Base-by-base conservation (phyloP, 2,113 vertebrate species). In the Leptobrachium ailaonicum region DNA sequence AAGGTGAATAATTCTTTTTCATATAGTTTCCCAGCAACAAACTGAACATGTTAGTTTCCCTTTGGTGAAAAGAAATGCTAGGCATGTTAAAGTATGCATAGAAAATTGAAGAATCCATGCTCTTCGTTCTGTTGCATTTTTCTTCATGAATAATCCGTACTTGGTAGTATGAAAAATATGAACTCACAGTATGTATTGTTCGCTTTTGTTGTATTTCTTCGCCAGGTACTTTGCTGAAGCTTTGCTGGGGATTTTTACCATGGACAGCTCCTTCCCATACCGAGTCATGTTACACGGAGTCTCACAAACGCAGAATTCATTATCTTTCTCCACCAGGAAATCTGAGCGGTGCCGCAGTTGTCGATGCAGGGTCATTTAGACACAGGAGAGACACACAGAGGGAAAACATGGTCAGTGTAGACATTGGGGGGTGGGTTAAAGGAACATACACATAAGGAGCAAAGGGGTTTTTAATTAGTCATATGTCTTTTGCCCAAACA, bases 191-290 rank as follows among this genome's bases (percentile, higher is more conserved):
- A 99, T 99, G 89, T 99, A 99, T 91, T 99, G 96, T 88, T 99
- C 98, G 0, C 96, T 97, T 85, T 98, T 99, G 95, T 99, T 99
- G 93, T 93, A 98, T 85, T 99, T 99, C 94, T 99, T 99, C 86
- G 98, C 98, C 81, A 99, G 91, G 86, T 99, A 99, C 83, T 98
- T 98, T 85, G 98, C 97, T 0, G 98, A 99, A 0, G 98, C 98
- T 82, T 99, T 99, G 94, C 98, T 99, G 88, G 98, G 98, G 76
- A 99, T 99, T 90, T 96, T 98, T 71, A 99, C 98, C 90, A 99
- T 98, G 87, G 97, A 99, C 88, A 98, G 90, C 91, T 99, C 98
- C 90, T 99, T 99, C 66, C 94, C 95, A 0, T 94, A 99, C 76
- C 98, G 96, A 0, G 96, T 99, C 88, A 98, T 86, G 82, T 98